phyloP scores from a whole-genome alignment of 37 sponge, comb jelly and placozoan species.

The Bolinopsis microptera region DNA sequence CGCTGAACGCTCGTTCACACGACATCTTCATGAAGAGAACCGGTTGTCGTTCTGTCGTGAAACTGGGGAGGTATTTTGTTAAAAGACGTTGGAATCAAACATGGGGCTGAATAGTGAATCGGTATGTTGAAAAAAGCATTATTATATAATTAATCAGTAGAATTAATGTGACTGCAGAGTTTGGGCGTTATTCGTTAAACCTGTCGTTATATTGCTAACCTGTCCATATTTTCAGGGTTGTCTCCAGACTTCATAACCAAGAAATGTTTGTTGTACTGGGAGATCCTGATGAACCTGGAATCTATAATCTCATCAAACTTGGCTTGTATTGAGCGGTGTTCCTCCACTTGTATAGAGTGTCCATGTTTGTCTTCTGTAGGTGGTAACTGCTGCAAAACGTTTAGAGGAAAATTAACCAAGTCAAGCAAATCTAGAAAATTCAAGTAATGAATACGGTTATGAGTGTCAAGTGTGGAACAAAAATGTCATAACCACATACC shows the following conservation, averaged over 20 bases:
- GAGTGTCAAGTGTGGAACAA: too few relatives aligned
- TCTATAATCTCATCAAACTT: constrained; percentile 57
- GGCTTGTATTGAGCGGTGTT: background rate
- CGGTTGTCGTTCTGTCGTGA: background rate
- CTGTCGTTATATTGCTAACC: too few relatives aligned
- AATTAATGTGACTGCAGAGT: too few relatives aligned
- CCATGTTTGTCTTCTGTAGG: background rate
- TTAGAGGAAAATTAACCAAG: too few relatives aligned
- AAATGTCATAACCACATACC: background rate
- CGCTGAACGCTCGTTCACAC: background rate
- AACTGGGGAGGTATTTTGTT: background rate
- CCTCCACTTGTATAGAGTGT: background rate
- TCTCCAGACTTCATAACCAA: background rate
- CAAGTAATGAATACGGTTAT: too few relatives aligned
- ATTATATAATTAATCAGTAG: too few relatives aligned
- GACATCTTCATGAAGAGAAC: constrained; percentile 5
- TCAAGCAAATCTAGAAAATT: too few relatives aligned
- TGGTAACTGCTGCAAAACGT: constrained; percentile 8
- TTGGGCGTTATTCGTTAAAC: too few relatives aligned
- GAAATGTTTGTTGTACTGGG: constrained; percentile 19
- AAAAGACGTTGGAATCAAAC: too few relatives aligned
- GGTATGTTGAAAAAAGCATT: too few relatives aligned
- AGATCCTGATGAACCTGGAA: constrained; percentile 27
- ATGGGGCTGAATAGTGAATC: too few relatives aligned
- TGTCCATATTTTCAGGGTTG: background rate